A percentile compares a stretch with the other conserved stretches of the same genome.
phyloP scores from a whole-genome alignment of 1,140 invertebrate species.

The Apis dorsata region DNA sequence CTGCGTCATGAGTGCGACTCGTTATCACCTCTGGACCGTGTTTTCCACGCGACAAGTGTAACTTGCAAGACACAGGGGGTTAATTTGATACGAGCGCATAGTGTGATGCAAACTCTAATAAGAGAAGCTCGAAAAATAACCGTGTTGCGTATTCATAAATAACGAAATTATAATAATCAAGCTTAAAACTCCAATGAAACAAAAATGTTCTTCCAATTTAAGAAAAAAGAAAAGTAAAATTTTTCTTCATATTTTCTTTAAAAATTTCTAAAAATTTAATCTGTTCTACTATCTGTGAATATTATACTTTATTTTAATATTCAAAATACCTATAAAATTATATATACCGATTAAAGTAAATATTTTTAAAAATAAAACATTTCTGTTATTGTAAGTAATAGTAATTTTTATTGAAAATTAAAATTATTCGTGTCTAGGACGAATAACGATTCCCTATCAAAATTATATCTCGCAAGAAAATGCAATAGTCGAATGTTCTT shows the following conservation, averaged over 20 bases:
- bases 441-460: not conserved
- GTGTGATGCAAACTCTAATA: not conserved
- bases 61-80: conserved; percentile 12
- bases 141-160: not conserved
- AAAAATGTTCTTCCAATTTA: not conserved
- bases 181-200: not conserved
- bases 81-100: conserved; percentile 2
- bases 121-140: not conserved
- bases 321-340: too few relatives aligned
- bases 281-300: too few relatives aligned
- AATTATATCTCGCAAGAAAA: conserved; percentile 37
- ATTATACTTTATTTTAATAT: too few relatives aligned
- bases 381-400: not conserved
- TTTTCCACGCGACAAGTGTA: conserved; percentile 6
- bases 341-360: too few relatives aligned
- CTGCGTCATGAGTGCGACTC: not conserved
- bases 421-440: not conserved
- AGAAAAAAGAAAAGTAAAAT: not conserved
- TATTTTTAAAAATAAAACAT: too few relatives aligned
- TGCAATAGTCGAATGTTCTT: conserved; percentile 3
- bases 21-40: conserved; percentile 10
- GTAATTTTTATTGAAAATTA: not conserved
- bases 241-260: not conserved
- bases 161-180: not conserved
- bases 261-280: not conserved